These are phyloP conservation scores for Scleropages formosus DNA, from an alignment of 2,797 vertebrate genomes.

Conservation along the genomic window DNA sequence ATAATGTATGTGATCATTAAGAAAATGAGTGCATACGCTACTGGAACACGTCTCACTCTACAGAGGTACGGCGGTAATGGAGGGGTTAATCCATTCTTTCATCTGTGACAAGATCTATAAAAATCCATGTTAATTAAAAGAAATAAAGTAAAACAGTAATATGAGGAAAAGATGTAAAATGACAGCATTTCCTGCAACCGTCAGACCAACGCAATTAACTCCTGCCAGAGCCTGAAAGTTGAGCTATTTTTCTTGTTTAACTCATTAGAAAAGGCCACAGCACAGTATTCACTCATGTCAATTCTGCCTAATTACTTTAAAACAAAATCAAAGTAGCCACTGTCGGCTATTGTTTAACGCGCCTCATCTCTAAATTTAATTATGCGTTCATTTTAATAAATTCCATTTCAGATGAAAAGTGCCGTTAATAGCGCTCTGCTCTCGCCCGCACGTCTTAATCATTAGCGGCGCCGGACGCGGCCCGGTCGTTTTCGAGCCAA, in stretches of 20 bases:
- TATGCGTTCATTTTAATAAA: constrained; percentile 77
- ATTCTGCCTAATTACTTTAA: constrained; percentile 77
- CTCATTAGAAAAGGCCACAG: constrained; percentile 73
- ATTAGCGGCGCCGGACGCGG: constrained; percentile 54
- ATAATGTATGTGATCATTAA: too few relatives aligned
- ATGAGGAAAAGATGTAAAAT: constrained; percentile 58
- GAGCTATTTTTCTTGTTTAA: constrained; percentile 79
- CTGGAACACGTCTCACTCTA: not conserved
- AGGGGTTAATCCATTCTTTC: constrained; percentile 34
- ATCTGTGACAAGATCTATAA: constrained; percentile 32
- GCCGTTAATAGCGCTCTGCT: constrained; percentile 43
- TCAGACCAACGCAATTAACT: constrained; percentile 74
- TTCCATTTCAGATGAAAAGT: constrained; percentile 64
- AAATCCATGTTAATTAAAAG: constrained; percentile 40
- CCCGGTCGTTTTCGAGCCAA: constrained; percentile 53
- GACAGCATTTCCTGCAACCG: constrained; percentile 64
- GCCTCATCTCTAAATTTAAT: constrained; percentile 76
- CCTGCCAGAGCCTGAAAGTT: constrained; percentile 70
- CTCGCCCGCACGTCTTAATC: constrained; percentile 58
- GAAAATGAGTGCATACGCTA: not conserved
- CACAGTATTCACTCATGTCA: constrained; percentile 76
- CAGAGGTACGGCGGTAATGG: constrained; percentile 30
- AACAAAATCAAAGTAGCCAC: constrained; percentile 75
- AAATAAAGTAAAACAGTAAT: constrained; percentile 38
- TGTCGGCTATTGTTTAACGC: constrained; percentile 69